These are phyloP conservation scores for Lasioglossum zephyrum DNA, from an alignment of 2,888 invertebrate genomes.

Conservation along the genomic window DNA sequence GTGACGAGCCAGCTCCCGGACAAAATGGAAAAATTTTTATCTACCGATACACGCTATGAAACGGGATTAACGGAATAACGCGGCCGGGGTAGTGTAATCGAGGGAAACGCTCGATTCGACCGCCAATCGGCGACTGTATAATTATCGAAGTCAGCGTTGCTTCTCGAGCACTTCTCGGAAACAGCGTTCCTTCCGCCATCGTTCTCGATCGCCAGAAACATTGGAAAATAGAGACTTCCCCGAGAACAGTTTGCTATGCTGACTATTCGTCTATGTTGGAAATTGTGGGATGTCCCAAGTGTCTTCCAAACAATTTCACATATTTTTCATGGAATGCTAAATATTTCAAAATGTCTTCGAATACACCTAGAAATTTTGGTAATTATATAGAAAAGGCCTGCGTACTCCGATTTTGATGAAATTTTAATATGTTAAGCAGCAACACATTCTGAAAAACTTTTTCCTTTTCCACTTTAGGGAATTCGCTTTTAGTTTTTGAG, in stretches of 20 bases:
- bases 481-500: too few species aligned
- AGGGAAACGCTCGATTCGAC: not conserved
- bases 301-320: too few species aligned
- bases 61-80: slow-evolving; percentile 2
- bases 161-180: not conserved
- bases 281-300: not conserved
- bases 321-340: too few species aligned
- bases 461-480: too few species aligned
- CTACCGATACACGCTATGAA: not conserved
- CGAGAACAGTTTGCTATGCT: not conserved
- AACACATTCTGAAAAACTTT: too few species aligned
- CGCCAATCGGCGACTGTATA: not conserved
- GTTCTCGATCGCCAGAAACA: not conserved
- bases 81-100: not conserved
- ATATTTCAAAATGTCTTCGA: too few species aligned
- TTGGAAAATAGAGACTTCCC: not conserved
- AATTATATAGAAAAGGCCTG: too few species aligned
- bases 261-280: not conserved
- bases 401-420: too few species aligned
- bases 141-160: not conserved
- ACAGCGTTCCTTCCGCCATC: not conserved
- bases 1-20: not conserved
- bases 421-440: too few species aligned
- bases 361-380: too few species aligned
- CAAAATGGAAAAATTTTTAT: not conserved